Evolutionary conservation across 2,113 vertebrate species (phyloP), one percentile per base, ranked within the genome.

Genomic region (Limnothrissa miodon): DNA sequence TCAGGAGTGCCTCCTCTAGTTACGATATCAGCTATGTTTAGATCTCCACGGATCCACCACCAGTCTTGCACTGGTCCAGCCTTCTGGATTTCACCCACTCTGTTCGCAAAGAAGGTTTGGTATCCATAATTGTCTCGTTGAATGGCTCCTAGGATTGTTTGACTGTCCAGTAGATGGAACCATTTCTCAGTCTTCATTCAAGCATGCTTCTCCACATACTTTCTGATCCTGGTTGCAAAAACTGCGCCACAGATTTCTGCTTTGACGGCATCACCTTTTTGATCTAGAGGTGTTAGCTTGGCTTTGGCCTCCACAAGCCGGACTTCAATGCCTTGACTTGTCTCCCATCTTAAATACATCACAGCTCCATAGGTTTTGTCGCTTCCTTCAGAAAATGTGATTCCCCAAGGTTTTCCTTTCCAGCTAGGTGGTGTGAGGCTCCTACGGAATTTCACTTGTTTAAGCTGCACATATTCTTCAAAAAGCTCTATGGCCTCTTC

Each of bases 101-200:
- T 29, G 74, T 83, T 83, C 19, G 82, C 70, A 39, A 79, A 83
- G 25, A 85, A 84, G 23, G 80, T 48, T 23, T 85, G 83, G 56
- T 85, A 85, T 39, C 83, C 83, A 48, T 85, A 81, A 10, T 70
- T 79, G 39, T 85, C 70, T 23, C 45, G 45, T n/a, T 82, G 84
- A 36, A 86, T 86, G 21, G 85, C 78, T 80, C 25, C 85, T 13
- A 86, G 85, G n/a, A 86, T 80, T 80, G 85, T 83, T 51, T 86
- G 85, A 46, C 79, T 81, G 45, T 84, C 83, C 42, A 84, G 56
- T 23, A 84, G 70, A 36, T 84, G 79, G 29, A 83, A 42, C 85
- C 85, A 86, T 7, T 19, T 25, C n/a, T 66, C 23, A 42, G 33
- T 83, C 45, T 9, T 83, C 33, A 7, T 83, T 83, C 44, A 29